Conservation (phyloP, 2,888 invertebrate species). For the Ligdia adustata region DNA sequence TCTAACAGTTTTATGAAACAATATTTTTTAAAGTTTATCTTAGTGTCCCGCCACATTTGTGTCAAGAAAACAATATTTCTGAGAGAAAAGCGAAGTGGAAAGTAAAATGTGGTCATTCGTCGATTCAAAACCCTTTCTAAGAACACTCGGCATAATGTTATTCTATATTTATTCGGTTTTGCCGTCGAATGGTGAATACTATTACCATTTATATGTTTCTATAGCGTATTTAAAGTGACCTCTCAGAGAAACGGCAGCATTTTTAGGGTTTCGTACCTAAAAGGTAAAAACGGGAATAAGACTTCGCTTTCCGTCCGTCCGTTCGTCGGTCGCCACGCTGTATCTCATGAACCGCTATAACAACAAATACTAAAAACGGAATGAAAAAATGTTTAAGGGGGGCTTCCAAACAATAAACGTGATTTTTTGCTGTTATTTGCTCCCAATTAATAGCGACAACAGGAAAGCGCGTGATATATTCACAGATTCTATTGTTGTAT, state of each 20-base stretch:
- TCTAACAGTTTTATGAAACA: constrained; percentile 5
- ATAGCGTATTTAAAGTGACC: constrained; percentile 48
- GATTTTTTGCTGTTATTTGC: no score
- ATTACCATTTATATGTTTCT: constrained; percentile 54
- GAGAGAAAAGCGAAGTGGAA: constrained; percentile 13
- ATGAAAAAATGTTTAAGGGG: no score
- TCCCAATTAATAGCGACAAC: no score
- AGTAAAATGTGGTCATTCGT: constrained; percentile 43
- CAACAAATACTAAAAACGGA: no score
- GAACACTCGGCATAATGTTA: constrained; percentile 64
- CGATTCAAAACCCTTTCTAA: constrained; percentile 63
- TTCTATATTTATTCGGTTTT: constrained; percentile 63
- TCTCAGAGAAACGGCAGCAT: constrained; percentile 32
- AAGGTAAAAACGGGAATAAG: no score
- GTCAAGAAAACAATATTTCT: constrained; percentile 6
- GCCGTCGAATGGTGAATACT: constrained; percentile 57
- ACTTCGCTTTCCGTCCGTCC: no score
- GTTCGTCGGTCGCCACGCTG: no score
- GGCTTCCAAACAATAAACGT: no score
- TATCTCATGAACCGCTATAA: no score
- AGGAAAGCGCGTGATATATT: no score
- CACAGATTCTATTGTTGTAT: no score
- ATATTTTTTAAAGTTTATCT: constrained; percentile 1
- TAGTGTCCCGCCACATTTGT: constrained; percentile 1
- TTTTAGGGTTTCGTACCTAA: no score